Evolutionary conservation across 2,113 vertebrate species (phyloP).

Genomic region (Mus pahari): DNA sequence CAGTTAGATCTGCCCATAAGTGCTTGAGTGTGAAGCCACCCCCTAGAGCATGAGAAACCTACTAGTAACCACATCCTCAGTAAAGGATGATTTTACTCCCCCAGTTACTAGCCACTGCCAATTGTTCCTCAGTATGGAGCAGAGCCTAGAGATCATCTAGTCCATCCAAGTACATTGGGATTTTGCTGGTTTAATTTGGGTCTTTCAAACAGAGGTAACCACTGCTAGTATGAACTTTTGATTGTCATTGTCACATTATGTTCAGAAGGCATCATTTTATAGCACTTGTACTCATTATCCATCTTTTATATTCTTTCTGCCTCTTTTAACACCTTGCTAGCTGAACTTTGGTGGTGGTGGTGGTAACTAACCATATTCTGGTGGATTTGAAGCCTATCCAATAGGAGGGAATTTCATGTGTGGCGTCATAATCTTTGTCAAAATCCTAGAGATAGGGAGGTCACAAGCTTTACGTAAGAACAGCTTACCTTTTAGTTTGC

Average conservation of each 20-base stretch:
- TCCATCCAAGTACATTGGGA: not conserved
- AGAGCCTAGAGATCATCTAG: not conserved
- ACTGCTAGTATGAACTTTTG: not conserved
- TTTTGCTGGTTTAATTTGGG: not conserved
- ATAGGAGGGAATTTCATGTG: not conserved
- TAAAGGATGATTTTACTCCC: not conserved
- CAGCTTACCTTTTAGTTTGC: not conserved
- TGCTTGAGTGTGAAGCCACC: not conserved
- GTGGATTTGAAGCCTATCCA: not conserved
- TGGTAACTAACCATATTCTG: not conserved
- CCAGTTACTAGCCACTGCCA: not conserved
- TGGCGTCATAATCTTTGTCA: not conserved
- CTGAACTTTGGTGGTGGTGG: not conserved
- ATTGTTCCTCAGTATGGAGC: not conserved
- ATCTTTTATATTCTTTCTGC: not conserved
- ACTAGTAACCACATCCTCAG: not conserved
- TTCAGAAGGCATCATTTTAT: not conserved
- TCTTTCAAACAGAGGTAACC: not conserved
- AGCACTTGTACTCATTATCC: not conserved
- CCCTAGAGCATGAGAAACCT: not conserved
- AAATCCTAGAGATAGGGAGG: not conserved
- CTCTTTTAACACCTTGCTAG: not conserved
- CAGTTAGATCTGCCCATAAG: not conserved
- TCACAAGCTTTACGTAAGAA: not conserved
- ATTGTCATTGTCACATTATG: not conserved